Evolutionary conservation across 1,140 invertebrate species (phyloP), one percentile per base, ranked within the genome.

Genomic region (Pissodes strobi): DNA sequence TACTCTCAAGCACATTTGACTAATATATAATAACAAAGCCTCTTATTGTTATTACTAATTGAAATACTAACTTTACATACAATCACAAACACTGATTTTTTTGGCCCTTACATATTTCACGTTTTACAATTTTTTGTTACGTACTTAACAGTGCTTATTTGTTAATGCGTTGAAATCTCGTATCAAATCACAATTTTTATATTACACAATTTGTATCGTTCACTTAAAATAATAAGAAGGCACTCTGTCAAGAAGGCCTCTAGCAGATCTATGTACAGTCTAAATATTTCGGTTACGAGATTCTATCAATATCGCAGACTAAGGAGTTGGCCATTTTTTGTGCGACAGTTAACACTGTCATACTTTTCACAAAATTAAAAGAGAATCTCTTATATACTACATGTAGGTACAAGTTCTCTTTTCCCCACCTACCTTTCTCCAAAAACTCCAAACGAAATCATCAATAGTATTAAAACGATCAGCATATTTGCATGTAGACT

Each of bases 401-500:
- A 46, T 25, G 2, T 46, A 18, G 21, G 10, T 18, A 3, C 9
- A 17, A 38, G 13, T 38, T 46, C 12, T 30, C 2, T 23, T 13
- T 18, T 15, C 49, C 25, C 17, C 15, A n/a, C 17, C 43, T 66
- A 66, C 18, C 59, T 57, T 30, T 34, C 15, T 8, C 25, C 34
- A 15, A 61, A 64, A n/a, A 64, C 10, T 27, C 69, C 61, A 52
- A 69, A 69, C 39, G 43, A 37, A 37, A 70, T 18, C 39, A 68
- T 48, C 19, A 72, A 27, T 13, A 71, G 45, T 37, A 66, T 22
- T 25, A 67, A 41, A 38, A 74, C 46, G 3, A 55, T 66, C 10
- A 68, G 18, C 9, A 69, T 23, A 68, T 64, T 74, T 6, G 57
- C 48, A 30, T 73, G 67, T 37, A 74, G 38, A 22, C 64, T 58